Base-by-base conservation (phyloP, 2,888 invertebrate genomes). In the Molanna angustata region DNA sequence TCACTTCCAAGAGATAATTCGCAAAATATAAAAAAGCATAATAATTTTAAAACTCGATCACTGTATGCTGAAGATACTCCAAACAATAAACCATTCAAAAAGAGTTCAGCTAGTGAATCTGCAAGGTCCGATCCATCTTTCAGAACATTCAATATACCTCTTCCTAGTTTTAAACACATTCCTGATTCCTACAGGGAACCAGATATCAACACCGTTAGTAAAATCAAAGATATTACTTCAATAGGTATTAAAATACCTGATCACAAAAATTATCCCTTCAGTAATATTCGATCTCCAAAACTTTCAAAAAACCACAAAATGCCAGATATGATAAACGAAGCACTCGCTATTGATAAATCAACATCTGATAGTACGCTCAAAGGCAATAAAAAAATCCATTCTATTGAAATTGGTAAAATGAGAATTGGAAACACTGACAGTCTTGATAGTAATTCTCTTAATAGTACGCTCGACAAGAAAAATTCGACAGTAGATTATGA, bases 261-360 rank as follows among this genome's bases (percentile, higher is more conserved):
- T 19, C 40, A 19, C 13, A 33, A 7, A 18, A 49, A 43, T 22
- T n/a, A n/a, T n/a, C 17, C 19, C 18, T 40, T 22, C 9, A 42
- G 35, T 3, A 14, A 20, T 11, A 18, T 32, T 13, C 32, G 40
- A 17, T 40, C 46, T 3, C 52, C 45, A 17, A 45, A 44, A 35
- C 27, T 16, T 2, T 19, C 35, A 13, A 37, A 40, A 9, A 49
- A 58, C 16, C 72, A 69, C 59, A 63, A 66, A 31, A 68, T 79
- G 64, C 82, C 84, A 1, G 83, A 84, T 64, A 82, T 84, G 78
- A 80, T 85, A 0, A 82, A 84, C 58, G 84, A 86, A 66, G 82
- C 85, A 0, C 75, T 85, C 58, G 81, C 76, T 32, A 73, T 80
- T 31, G 80, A 82, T 57, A 64, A 62, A 56, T 47, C 43, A 22